Percentiles rank a stretch among this genome's conserved stretches.
Evolutionary conservation across 2,888 invertebrate genomes (phyloP).

Genomic region (Chromoteleia sp.): DNA sequence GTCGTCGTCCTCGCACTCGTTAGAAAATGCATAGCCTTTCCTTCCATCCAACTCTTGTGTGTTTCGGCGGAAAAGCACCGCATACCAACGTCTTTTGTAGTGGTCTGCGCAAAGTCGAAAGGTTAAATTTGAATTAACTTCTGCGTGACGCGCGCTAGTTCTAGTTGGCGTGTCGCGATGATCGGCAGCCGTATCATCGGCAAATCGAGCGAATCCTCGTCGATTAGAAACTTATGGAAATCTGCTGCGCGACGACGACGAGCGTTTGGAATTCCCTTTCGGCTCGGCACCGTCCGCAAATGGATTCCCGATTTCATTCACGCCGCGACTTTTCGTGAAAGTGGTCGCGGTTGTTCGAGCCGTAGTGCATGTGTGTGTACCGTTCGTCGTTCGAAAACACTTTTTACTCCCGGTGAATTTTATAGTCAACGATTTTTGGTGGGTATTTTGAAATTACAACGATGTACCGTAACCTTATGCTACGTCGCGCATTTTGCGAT

Average conservation of each 20-base stretch:
- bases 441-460: too few species aligned
- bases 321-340: constrained; percentile 40
- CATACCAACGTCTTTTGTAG: background rate
- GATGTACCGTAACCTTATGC: too few species aligned
- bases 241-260: constrained; percentile 1
- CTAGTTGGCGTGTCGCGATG: background rate
- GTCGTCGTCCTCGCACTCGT: too few species aligned
- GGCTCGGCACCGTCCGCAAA: background rate
- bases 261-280: constrained; percentile 24
- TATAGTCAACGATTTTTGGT: constrained; percentile 4
- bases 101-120: constrained; percentile 1
- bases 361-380: constrained; percentile 22
- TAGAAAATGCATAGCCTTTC: too few species aligned
- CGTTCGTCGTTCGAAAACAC: too few species aligned
- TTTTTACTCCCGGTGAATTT: background rate
- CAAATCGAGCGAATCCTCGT: constrained; percentile 41
- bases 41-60: background rate
- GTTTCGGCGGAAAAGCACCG: background rate
- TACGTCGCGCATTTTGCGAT: too few species aligned
- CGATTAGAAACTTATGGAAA: constrained; percentile 52
- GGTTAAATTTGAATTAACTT: constrained; percentile 10
- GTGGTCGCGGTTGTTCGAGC: background rate
- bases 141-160: too few species aligned
- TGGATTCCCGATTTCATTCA: constrained; percentile 24
- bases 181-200: constrained; percentile 33